Base-by-base conservation (phyloP, 53 echinoderm and acorn worm species). In the Paracentrotus lividus region DNA sequence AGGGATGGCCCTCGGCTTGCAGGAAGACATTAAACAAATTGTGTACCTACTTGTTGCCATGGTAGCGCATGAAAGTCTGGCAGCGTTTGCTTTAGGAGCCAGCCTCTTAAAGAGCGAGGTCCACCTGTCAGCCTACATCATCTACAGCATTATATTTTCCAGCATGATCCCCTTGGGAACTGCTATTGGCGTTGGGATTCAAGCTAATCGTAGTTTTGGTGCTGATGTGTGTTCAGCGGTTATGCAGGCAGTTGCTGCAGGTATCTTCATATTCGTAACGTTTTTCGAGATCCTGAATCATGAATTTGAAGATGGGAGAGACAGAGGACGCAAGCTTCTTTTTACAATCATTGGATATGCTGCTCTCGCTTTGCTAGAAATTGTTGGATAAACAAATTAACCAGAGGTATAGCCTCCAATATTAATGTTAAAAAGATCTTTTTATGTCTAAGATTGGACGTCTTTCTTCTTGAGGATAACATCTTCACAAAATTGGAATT, bases 221-320 rank as follows among this genome's bases (percentile, higher is more conserved):
- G 95, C 96, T 7, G 87, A 96, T 10, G 92, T 96, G 14, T 94
- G 95, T 69, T 97, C 99, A 13, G 99, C 99, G 2, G 49, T 97
- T 23, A 96, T 97, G 93, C 99, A 99, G 72, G 94, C 97, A 29
- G 49, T 99, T 31, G 99, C 99, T 23, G 99, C 99, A 0, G 99
- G 99, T 14, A 97, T 97, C 45, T 99, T 99, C 88, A 97, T 99
- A 52, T 97, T 96, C 93, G 96, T 99, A 40, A 99, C 99, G 34
- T 99, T 99, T 85, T 99, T 99, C 86, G 99, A 99, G 86, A 99
- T 99, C 72, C 87, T 99, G 85, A 95, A 94, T 81, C 97, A 96
- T 76, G 99, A 99, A 85, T 96, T 97, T 96, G 99, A 96, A 53
- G 94, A 92, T 69, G 95, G 85, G 10, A 88, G 72, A 53, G 93